Percentiles rank a stretch among this genome's conserved stretches.
phyloP scores from a whole-genome alignment of 2,888 invertebrate genomes.

The Chromoteleia sp. region DNA sequence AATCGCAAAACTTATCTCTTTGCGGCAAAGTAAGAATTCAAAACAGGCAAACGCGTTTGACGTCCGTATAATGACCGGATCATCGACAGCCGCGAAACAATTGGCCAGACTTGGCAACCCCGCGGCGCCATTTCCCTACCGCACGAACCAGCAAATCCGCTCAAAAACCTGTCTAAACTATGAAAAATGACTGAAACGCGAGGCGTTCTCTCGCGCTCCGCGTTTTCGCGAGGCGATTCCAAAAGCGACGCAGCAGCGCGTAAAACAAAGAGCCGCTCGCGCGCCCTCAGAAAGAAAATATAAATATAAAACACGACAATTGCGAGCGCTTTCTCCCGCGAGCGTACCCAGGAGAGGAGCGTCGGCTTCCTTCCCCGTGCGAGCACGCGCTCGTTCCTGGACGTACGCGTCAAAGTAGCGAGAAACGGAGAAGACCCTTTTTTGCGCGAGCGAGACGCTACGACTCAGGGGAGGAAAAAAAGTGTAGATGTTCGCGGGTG shows the following conservation, averaged over 20 bases:
- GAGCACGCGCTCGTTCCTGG: conserved; percentile 49
- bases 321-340: conserved; percentile 60
- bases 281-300: conserved; percentile 44
- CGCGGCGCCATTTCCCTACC: conserved; percentile 35
- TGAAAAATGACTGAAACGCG: conserved; percentile 29
- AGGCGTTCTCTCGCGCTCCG: neutral
- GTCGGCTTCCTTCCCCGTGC: neutral
- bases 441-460: neutral
- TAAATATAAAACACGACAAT: conserved; percentile 64
- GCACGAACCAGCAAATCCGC: conserved; percentile 21
- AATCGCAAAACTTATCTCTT: too few relatives aligned
- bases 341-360: conserved; percentile 32
- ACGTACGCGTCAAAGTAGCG: conserved; percentile 38
- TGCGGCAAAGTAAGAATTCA: too few relatives aligned
- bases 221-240: conserved; percentile 36
- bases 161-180: conserved; percentile 38
- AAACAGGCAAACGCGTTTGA: too few relatives aligned
- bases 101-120: conserved; percentile 48
- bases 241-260: conserved; percentile 60
- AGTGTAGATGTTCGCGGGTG: conserved; percentile 51
- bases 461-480: conserved; percentile 8
- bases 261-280: conserved; percentile 59
- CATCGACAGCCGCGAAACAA: conserved; percentile 7
- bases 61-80: neutral
- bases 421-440: conserved; percentile 6